These are phyloP conservation scores for Phengaris alcon DNA, from an alignment of 2,888 invertebrate genomes.

Conservation along the genomic window DNA sequence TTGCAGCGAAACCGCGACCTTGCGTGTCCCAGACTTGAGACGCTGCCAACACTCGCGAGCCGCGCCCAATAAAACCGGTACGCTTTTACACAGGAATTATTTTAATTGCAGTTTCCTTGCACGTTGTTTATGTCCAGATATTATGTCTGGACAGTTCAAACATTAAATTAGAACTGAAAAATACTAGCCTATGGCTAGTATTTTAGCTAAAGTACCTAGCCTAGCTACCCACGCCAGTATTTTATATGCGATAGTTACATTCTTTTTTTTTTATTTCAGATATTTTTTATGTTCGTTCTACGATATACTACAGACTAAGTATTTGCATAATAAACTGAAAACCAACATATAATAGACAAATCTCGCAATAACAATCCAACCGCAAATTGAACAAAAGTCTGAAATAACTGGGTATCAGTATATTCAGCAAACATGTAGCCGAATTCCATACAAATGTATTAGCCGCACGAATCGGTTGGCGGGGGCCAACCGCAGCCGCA, in stretches of 20 bases:
- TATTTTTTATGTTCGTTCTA: too few species aligned
- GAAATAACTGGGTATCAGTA: slow-evolving; percentile 16
- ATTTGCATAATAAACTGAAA: background rate
- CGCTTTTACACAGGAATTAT: slow-evolving; percentile 10
- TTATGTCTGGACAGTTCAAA: background rate
- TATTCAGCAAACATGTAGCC: background rate
- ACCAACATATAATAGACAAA: slow-evolving; percentile 3
- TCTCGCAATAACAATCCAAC: background rate
- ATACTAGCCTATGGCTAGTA: too few species aligned
- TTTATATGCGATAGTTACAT: too few species aligned
- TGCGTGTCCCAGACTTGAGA: slow-evolving; percentile 49
- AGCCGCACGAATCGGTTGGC: background rate
- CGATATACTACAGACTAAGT: background rate
- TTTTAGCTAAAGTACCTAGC: too few species aligned
- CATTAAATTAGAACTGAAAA: background rate
- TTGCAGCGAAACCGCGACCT: slow-evolving; percentile 49
- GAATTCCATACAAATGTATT: slow-evolving; percentile 14
- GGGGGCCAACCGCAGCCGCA: background rate
- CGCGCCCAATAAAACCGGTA: slow-evolving; percentile 36
- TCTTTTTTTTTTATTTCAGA: too few species aligned
- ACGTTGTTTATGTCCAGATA: background rate
- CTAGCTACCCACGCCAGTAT: too few species aligned
- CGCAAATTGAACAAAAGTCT: background rate
- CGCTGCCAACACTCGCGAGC: slow-evolving; percentile 50
- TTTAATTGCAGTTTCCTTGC: slow-evolving; percentile 21